Base-by-base conservation (phyloP, 2,888 invertebrate species). In the Argyra leucocephala region DNA sequence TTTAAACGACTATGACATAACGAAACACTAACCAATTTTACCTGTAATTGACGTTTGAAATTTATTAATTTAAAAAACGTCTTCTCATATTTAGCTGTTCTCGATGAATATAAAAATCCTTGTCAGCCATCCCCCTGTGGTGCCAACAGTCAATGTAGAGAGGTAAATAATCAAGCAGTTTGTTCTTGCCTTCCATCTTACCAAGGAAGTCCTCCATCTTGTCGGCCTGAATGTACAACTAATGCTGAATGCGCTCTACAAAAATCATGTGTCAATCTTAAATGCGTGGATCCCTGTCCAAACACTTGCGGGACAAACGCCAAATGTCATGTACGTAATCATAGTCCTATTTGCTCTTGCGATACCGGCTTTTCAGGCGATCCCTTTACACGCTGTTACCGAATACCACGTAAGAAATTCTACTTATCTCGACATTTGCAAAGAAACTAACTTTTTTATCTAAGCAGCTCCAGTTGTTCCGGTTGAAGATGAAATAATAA, bases 321-420 rank as follows among this genome's bases (percentile, higher is more conserved):
- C 1, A 80, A 85, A 67, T 91, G 91, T 74, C 84, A 84, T 76
- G 88, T 89, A 15, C 84, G 87, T 66, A 88, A 89, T 75, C 91
- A 91, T 74, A 89, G 87, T 75, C 90, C 91, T 3, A 86, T 90
- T 72, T 93, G 92, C 76, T 84, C 85, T 64, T 91, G 91, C 74
- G 82, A 81, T 24, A 72, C 78, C 70, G 86, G 86, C 61, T 85
- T 84, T 73, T 84, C 85, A 66, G 92, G 92, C 57, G 88, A 91
- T 83, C 88, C 91, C 48, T 90, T 91, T 74, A 83, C 85, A 48
- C 81, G 84, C 68, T 91, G 91, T 74, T 81, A 80, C 70, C 81
- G 82, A 61, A 83, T 84, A 78, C 82, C 82, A 72, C 76, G 78
- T 79, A 77, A 79, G 75, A 62, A 12, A 6, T 6, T 4, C 3